phyloP scores from a whole-genome alignment of 2,888 invertebrate genomes.

The Enchytraeus crypticus region DNA sequence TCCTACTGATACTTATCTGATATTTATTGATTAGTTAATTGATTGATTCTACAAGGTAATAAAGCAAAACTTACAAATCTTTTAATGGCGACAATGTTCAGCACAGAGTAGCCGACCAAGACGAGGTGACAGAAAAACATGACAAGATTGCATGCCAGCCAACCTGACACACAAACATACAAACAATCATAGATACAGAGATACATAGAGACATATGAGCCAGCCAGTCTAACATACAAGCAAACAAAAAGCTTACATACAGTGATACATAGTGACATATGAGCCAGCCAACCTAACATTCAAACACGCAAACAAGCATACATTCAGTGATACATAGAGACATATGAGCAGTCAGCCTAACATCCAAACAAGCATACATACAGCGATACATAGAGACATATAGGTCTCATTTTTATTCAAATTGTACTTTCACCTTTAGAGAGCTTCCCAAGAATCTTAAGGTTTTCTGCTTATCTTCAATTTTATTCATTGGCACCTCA shows the following conservation, averaged over 20 bases:
- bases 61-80: conserved; percentile 34
- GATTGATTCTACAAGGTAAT: too few species aligned
- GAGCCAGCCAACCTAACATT: neutral
- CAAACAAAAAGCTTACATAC: neutral
- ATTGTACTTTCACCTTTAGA: too few species aligned
- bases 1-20: too few species aligned
- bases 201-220: neutral
- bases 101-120: conserved; percentile 37
- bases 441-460: too few species aligned
- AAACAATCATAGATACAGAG: neutral
- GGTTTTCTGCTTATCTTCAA: too few species aligned
- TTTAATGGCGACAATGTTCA: conserved; percentile 38
- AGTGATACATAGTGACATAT: neutral
- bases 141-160: conserved; percentile 42
- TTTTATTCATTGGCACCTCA: too few species aligned
- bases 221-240: too few species aligned
- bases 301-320: neutral
- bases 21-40: too few species aligned
- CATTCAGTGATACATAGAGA: neutral
- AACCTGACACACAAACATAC: conserved; percentile 30
- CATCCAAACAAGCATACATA: neutral
- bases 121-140: conserved; percentile 38
- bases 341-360: neutral
- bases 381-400: neutral
- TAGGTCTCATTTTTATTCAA: too few species aligned